Conservation (phyloP, 2,888 invertebrate species). For the Pyrocoelia pectoralis region DNA sequence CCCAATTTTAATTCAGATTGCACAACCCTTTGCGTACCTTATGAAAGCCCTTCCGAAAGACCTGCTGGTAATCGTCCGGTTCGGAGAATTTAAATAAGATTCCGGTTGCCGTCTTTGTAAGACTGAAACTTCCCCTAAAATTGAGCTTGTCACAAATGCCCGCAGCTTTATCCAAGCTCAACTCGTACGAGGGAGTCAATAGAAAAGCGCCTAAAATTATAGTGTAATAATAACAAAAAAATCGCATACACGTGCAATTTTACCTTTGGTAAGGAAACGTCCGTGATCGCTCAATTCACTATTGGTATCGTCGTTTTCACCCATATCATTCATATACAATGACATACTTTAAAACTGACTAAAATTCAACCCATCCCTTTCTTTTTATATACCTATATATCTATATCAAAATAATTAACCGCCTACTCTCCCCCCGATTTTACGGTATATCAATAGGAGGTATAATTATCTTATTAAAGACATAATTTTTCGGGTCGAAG, state of each 20-base stretch:
- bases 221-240: too few species aligned
- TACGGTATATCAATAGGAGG: slow-evolving; percentile 28
- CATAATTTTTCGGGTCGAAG: slow-evolving; percentile 31
- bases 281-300: slow-evolving; percentile 72
- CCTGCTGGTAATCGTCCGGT: slow-evolving; percentile 86
- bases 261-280: slow-evolving; percentile 80
- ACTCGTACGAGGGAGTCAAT: slow-evolving; percentile 84
- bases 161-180: slow-evolving; percentile 86
- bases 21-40: slow-evolving; percentile 53
- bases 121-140: slow-evolving; percentile 85
- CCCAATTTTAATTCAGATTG: background rate
- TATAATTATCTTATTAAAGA: slow-evolving; percentile 35
- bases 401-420: slow-evolving; percentile 20
- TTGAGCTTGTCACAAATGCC: slow-evolving; percentile 89
- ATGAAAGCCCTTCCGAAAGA: slow-evolving; percentile 87
- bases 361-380: slow-evolving; percentile 25
- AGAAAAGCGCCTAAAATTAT: slow-evolving; percentile 73
- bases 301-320: slow-evolving; percentile 79
- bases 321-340: slow-evolving; percentile 57
- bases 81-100: slow-evolving; percentile 89
- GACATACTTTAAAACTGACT: slow-evolving; percentile 44
- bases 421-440: slow-evolving; percentile 31
- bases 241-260: background rate
- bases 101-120: slow-evolving; percentile 88
- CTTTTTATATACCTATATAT: slow-evolving; percentile 38